A percentile compares a stretch with the other conserved stretches of the same genome.
These are phyloP conservation scores for Scolanthus callimorphus DNA, from an alignment of 92 coral and sea anemone species.

Conservation along the genomic window DNA sequence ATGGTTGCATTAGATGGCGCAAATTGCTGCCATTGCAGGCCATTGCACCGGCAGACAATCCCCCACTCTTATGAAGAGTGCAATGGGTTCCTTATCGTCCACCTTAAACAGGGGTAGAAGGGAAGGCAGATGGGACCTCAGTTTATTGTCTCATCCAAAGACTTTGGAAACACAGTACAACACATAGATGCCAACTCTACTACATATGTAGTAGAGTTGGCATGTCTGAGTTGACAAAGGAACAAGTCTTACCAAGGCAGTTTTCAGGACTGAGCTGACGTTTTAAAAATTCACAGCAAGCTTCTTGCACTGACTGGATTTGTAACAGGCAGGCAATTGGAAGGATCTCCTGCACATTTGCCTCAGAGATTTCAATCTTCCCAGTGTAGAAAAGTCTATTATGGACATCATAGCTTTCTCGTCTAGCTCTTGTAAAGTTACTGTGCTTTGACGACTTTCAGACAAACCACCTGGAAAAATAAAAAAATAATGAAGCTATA, in stretches of 20 bases:
- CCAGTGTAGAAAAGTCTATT: conserved; percentile 92
- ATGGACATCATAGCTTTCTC: conserved; percentile 70
- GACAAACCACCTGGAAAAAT: conserved; percentile 73
- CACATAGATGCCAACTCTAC: too few relatives aligned
- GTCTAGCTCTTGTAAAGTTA: conserved; percentile 81
- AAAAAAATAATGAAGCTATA: neutral
- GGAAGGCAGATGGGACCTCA: too few relatives aligned
- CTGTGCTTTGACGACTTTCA: conserved; percentile 78
- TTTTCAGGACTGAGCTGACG: conserved; percentile 93
- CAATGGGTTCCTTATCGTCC: too few relatives aligned
- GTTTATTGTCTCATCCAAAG: too few relatives aligned
- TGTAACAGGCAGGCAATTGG: conserved; percentile 88
- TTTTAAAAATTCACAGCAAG: conserved; percentile 92
- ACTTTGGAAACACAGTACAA: too few relatives aligned
- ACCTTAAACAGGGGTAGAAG: too few relatives aligned
- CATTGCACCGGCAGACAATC: too few relatives aligned
- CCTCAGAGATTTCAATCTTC: conserved; percentile 66
- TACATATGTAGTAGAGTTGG: too few relatives aligned
- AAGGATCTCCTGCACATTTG: conserved; percentile 87
- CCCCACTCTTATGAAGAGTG: too few relatives aligned
- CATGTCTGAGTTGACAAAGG: neutral
- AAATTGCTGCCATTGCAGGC: neutral
- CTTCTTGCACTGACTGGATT: conserved; percentile 86
- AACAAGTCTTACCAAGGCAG: conserved; percentile 80
- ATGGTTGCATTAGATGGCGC: too few relatives aligned